Conservation (phyloP, 2,888 invertebrate genomes). For the Plagodis pulveraria region DNA sequence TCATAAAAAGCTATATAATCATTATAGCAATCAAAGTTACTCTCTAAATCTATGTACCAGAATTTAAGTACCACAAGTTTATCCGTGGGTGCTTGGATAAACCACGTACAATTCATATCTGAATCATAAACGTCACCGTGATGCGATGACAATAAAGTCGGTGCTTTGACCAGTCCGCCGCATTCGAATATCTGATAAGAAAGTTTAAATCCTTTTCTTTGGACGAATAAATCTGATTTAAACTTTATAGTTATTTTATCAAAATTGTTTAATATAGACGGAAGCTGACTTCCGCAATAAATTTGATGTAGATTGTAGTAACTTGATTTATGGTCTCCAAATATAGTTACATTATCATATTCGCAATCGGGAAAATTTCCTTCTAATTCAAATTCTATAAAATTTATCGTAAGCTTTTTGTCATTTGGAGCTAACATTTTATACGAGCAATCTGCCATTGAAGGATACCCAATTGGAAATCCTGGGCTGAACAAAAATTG, state of each 20-base stretch:
- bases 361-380: constrained; percentile 64
- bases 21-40: constrained; percentile 72
- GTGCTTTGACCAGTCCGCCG: constrained; percentile 89
- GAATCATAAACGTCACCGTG: constrained; percentile 71
- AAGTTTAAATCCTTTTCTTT: constrained; percentile 85
- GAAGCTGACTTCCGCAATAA: constrained; percentile 59
- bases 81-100: constrained; percentile 88
- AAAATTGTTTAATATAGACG: constrained; percentile 62
- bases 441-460: constrained; percentile 87
- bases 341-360: constrained; percentile 85
- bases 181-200: constrained; percentile 87
- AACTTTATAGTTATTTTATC: constrained; percentile 79
- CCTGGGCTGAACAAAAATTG: constrained; percentile 89
- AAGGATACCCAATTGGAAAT: constrained; percentile 87
- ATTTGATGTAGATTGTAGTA: constrained; percentile 42
- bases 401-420: constrained; percentile 79
- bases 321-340: constrained; percentile 30
- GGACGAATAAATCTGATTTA: constrained; percentile 82
- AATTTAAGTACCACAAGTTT: constrained; percentile 87
- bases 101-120: constrained; percentile 90
- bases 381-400: constrained; percentile 85
- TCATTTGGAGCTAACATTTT: constrained; percentile 76
- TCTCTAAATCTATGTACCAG: constrained; percentile 83
- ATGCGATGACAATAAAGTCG: constrained; percentile 83
- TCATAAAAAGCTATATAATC: constrained; percentile 88